These are phyloP conservation scores for Stichodactyla helianthus DNA, from an alignment of 64 coral and sea anemone genomes.

Conservation along the genomic window DNA sequence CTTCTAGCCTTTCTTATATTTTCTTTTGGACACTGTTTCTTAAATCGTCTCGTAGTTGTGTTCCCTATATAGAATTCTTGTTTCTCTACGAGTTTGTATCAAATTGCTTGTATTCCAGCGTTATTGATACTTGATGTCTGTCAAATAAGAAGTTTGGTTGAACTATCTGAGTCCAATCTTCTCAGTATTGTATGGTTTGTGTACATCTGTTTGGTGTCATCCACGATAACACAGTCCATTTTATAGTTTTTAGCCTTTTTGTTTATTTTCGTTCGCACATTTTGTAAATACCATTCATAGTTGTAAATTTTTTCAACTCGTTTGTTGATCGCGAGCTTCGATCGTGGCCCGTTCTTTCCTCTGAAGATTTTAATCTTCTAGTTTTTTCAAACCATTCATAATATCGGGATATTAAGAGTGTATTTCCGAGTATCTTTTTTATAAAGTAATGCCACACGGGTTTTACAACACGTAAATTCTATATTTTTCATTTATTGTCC, in stretches of 20 bases:
- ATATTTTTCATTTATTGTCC: not conserved
- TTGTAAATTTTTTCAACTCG: not conserved
- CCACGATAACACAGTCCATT: not conserved
- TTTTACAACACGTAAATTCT: not conserved
- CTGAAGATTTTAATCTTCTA: not conserved
- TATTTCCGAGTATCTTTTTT: not conserved
- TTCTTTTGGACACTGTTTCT: not conserved
- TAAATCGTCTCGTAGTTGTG: not conserved
- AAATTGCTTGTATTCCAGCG: not conserved
- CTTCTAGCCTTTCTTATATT: not conserved
- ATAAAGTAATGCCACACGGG: not conserved
- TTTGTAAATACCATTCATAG: conserved; percentile 2
- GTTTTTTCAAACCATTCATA: not conserved
- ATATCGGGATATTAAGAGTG: not conserved
- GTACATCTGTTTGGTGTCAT: conserved; percentile 8
- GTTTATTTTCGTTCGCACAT: conserved; percentile 23
- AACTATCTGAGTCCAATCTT: not conserved
- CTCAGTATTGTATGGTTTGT: not conserved
- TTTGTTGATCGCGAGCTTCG: not conserved
- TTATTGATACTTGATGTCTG: conserved; percentile 2
- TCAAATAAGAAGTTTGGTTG: not conserved
- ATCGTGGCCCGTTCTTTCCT: not conserved
- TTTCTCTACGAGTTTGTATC: not conserved
- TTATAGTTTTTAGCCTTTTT: conserved; percentile 12
- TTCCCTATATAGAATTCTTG: conserved; percentile 5